Base-by-base conservation (phyloP, 1,140 invertebrate species). In the Brachionus rotundiformis region DNA sequence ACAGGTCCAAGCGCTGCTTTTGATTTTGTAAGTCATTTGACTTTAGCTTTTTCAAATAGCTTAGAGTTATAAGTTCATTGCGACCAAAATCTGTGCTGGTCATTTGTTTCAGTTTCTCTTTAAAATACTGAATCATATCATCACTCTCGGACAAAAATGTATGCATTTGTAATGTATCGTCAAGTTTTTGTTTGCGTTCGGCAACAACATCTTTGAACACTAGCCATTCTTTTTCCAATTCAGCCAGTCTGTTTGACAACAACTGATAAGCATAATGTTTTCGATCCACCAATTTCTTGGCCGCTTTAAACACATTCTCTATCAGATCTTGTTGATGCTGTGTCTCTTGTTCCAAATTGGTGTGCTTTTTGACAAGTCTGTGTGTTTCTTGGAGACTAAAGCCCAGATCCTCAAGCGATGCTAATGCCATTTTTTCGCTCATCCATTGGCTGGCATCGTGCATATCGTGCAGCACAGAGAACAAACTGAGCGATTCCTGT, bases 301-400 rank as follows among this genome's bases (percentile, higher is more conserved):
- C 33, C 13, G 76, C 16, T 39, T 79, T 79, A 7, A 79, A 79
- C n/a, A 79, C 76, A 39, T 0, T 63, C 59, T 79, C 23, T 6
- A 79, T 36, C 16, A 31, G 16, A 16, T 8, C 33, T 16, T 63
- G 44, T 13, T 79, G 76, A 33, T 19, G 54, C 16, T 19, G 16
- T 7, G 47, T 79, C 23, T 79, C 76, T 63, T 79, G 47, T n/a
- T 79, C 76, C 31, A 79, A 63, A 23, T 41, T 54, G 16, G n/a
- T 11, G 13, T 79, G 76, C n/a, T 79, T 79, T 79, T 79, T 79
- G 7, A 79, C 8, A 19, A 79, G 5, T 79, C 59, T 79, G 5
- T 33, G 19, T 3, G 76, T 79, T 5, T 79, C 76, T n/a, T 59
- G 23, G 4, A 79, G 36, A 79, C 23, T 79, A n/a, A 41, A 54